Evolutionary conservation across 35 echinoderm and acorn worm species (phyloP), one percentile per base, ranked within the genome.

Genomic region (Hemicentrotus pulcherrimus): DNA sequence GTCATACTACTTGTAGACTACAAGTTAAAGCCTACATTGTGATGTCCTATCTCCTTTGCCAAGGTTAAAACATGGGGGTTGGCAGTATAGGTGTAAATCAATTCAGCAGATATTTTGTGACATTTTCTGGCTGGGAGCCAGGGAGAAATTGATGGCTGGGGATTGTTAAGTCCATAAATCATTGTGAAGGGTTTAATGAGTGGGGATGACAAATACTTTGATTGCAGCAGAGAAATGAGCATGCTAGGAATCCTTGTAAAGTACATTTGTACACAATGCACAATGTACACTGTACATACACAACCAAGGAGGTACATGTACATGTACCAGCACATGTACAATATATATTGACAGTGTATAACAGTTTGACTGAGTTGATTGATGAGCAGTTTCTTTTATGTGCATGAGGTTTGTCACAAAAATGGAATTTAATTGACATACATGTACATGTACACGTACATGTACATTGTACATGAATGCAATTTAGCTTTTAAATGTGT

Each of bases 41-140:
- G 2, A 55, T 12, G 15, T 10, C 65, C 0, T n/a, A 11, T 59
- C 22, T 8, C 28, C 24, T 18, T 28, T 22, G 19, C 65, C 65
- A 78, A 78, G 65, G 65, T 22, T 22, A 78, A 78, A 78, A 8
- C 65, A 78, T 78, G 19, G 19, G 19, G 65, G 65, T 78, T 78
- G 65, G 19, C 28, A 78, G 65, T 22, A 78, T n/a, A 90, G 88
- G 88, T 90, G 88, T 90, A 90, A 90, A 90, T 90, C 88, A 90
- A 90, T 90, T 90, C 32, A 33, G 33, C 5, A 45, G 88, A 90
- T 33, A 90, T 90, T 24, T 90, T 30, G 88, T 90, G 88, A 90
- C 88, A 90, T 24, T 90, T 78, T 90, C 88, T 90, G 88, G 88
- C 88, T 32, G 32, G 9, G 46, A 1, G 88, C 88, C 88, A 90